Evolutionary conservation across 2,888 invertebrate species (phyloP), one percentile per base, ranked within the genome.

Genomic region (Marasmarcha lunaedactyla): DNA sequence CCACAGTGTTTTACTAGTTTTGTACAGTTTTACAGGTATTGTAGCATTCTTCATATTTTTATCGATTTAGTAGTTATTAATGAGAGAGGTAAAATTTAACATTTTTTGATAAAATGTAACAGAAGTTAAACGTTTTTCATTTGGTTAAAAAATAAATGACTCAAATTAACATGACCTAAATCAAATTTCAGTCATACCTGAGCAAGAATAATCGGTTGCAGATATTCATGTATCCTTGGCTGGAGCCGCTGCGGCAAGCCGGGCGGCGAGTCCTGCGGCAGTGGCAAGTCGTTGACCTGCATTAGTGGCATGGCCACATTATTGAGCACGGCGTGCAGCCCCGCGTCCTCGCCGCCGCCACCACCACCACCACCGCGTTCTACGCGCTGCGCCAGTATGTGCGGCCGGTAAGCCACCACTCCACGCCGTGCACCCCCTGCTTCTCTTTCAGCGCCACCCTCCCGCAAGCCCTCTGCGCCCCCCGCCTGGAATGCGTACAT

Each of bases 261-360:
- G 2, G 52, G 57, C 9, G 57, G 64, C 1, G 50, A 53, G 2
- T 70, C 71, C 5, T 54, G 47, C 20, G 49, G 54, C 15, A 59
- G 46, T 10, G 63, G 55, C n/a, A 86, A 73, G 50, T 89, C 88
- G 47, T 88, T 88, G 25, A 89, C 85, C 49, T 87, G 87, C 51
- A 89, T 85, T 9, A 85, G 63, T 1, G 88, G 88, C 51, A 87
- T 77, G 1, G 62, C 61, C 1, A 71, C 70, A 42, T 69, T 71
- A 48, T 69, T 69, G 15, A 76, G 50, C 14, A 71, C 63, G 1
- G 71, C 62, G 42, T 69, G 70, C 44, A 68, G 65, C 2, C 55
- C 54, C 12, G 56, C 48, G 33, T 61, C 64, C 2, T 63, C 63
- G 1, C 52, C 38, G 1, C 50, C 42, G 39, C 55, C 54, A n/a